These are phyloP conservation scores for Spisula subtruncata DNA, from an alignment of 2,888 invertebrate genomes.

Conservation along the genomic window DNA sequence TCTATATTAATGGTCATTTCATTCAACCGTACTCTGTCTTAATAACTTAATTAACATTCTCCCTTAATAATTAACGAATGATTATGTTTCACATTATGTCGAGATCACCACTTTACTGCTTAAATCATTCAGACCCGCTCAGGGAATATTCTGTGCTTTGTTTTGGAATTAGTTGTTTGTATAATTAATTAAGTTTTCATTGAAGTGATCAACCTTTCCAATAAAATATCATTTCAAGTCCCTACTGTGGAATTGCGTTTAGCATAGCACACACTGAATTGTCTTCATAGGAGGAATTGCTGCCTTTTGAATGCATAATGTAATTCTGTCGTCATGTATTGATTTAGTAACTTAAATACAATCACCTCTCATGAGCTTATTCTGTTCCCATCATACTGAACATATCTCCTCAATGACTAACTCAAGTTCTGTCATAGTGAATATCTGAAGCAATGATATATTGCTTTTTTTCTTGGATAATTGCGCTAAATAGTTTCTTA, in stretches of 20 bases:
- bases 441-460: background rate
- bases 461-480: background rate
- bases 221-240: background rate
- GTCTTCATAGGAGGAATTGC: background rate
- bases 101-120: no score
- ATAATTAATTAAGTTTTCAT: background rate
- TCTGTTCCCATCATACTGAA: background rate
- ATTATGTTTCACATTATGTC: no score
- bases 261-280: background rate
- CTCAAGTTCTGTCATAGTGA: background rate
- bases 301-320: background rate
- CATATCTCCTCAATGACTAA: background rate
- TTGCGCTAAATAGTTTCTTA: no score
- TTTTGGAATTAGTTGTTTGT: background rate
- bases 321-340: conserved; percentile 16
- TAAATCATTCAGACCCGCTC: no score
- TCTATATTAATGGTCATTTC: no score
- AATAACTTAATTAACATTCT: no score
- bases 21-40: no score
- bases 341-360: background rate
- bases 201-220: background rate
- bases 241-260: background rate
- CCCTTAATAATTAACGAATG: no score
- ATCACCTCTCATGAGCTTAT: background rate
- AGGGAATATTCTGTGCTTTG: background rate